Evolutionary conservation across 2,113 vertebrate genomes (phyloP).

Genomic region (Tragelaphus imberbis): DNA sequence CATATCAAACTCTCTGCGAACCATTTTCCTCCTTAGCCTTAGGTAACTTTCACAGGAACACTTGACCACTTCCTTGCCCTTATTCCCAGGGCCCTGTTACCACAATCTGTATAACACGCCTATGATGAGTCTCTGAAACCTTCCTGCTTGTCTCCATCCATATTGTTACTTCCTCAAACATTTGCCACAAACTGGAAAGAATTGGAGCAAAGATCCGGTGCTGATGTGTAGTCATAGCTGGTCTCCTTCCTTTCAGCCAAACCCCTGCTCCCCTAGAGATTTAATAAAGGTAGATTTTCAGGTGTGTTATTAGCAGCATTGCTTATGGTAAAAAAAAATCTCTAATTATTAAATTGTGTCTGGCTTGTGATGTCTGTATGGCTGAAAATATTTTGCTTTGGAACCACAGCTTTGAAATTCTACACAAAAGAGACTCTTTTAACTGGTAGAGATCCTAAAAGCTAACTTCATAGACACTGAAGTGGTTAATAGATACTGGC

Average conservation of each 20-base stretch:
- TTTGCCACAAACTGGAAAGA: background rate
- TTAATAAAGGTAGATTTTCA: background rate
- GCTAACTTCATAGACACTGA: background rate
- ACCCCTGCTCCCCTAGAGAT: background rate
- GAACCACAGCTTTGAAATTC: background rate
- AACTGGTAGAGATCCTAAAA: background rate
- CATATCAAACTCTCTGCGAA: background rate
- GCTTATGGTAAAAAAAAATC: background rate
- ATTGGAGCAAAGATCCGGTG: background rate
- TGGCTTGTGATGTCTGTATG: background rate
- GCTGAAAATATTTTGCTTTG: background rate
- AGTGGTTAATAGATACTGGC: background rate
- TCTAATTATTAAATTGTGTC: background rate
- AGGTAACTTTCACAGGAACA: background rate
- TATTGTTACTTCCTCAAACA: background rate
- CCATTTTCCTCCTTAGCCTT: background rate
- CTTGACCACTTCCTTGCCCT: background rate
- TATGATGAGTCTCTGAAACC: background rate
- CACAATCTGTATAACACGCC: background rate
- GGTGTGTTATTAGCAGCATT: background rate
- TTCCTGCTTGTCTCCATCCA: background rate
- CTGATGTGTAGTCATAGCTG: background rate
- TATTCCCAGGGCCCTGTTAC: background rate
- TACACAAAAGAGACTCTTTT: background rate
- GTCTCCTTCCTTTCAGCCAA: background rate